Conservation (phyloP, 1,140 invertebrate genomes). For the Drosophila repletoides region DNA sequence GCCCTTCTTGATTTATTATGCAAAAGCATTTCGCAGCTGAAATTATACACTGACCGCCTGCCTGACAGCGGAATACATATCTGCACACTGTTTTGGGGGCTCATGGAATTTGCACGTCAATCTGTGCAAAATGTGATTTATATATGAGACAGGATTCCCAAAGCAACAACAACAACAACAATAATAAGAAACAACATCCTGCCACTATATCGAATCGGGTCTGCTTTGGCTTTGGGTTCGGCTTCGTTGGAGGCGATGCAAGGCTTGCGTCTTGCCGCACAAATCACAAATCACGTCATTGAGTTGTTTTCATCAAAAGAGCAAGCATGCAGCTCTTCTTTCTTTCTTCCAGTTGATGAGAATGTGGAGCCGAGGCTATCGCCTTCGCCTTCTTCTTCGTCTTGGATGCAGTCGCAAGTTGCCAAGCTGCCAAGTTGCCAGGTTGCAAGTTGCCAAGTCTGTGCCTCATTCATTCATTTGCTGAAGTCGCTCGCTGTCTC, state of each 20-base stretch:
- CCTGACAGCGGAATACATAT: background rate
- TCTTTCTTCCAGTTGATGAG: background rate
- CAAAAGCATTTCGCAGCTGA: constrained; percentile 72
- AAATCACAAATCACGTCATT: constrained; percentile 76
- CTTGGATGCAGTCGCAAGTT: background rate
- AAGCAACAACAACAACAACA: constrained; percentile 8
- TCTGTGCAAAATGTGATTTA: constrained; percentile 69
- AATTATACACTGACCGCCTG: constrained; percentile 44
- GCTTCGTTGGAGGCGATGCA: constrained; percentile 51
- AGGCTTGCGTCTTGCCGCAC: constrained; percentile 36
- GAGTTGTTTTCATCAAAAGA: constrained; percentile 81
- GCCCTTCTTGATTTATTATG: constrained; percentile 72
- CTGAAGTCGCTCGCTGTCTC: constrained; percentile 3
- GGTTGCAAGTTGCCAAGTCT: constrained; percentile 5
- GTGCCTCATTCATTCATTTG: constrained; percentile 56
- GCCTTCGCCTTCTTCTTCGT: background rate
- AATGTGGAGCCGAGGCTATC: too few species aligned
- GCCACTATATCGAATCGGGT: constrained; percentile 17
- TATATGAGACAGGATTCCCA: constrained; percentile 57
- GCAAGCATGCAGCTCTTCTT: constrained; percentile 50
- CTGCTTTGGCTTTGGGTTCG: too few species aligned
- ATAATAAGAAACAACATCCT: constrained; percentile 12
- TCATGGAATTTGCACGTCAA: constrained; percentile 72
- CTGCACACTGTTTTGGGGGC: background rate
- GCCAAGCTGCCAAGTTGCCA: background rate